Base-by-base conservation (phyloP, 1,140 invertebrate species). In the Harpegnathos saltator region DNA sequence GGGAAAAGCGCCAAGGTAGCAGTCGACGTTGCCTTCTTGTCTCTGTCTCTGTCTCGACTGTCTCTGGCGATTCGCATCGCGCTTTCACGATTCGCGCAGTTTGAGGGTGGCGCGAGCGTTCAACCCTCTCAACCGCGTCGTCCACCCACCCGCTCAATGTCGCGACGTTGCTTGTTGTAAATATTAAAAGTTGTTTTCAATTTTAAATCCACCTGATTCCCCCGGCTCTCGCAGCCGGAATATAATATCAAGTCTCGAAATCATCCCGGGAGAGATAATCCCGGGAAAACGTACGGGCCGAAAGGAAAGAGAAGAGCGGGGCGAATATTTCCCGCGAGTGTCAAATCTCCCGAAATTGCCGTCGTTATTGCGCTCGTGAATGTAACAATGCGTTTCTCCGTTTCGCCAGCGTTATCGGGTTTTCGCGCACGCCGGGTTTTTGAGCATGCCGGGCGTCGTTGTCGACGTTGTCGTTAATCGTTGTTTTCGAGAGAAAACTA, bases 151-250 rank as follows among this genome's bases (percentile, higher is more conserved):
- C 29, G 11, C 7, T 9, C 11, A 58, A 71, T 2, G 33, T 56
- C 44, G 33, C 17, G 19, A 26, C 48, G 19, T 44, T 19, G 29
- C 66, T 33, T 58, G 3, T 24, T 17, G 19, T 80, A 71, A 80
- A 80, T 71, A 80, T 80, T 71, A 71, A 80, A 59, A 71, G 17
- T 71, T 44, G 52, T 52, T 71, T 80, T 80, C 24, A 48, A 69
- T 80, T 80, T 71, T 80, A 69, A 44, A 80, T 71, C 58, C 24
- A 29, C 52, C 29, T 19, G 22, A 54, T 78, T 22, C 38, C 38
- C 38, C 5, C n/a, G 29, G 44, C 48, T 38, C 29, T n/a, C 33
- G 24, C 22, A 56, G 74, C 33, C 3, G 17, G 48, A 33, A 68
- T 65, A 22, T 65, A 22, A 66, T 56, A 65, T 63, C 38, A 44